Percentiles rank a stretch among this genome's conserved stretches.
Conservation (phyloP, 2,113 vertebrate species). For the Mormyrus lacerda region DNA sequence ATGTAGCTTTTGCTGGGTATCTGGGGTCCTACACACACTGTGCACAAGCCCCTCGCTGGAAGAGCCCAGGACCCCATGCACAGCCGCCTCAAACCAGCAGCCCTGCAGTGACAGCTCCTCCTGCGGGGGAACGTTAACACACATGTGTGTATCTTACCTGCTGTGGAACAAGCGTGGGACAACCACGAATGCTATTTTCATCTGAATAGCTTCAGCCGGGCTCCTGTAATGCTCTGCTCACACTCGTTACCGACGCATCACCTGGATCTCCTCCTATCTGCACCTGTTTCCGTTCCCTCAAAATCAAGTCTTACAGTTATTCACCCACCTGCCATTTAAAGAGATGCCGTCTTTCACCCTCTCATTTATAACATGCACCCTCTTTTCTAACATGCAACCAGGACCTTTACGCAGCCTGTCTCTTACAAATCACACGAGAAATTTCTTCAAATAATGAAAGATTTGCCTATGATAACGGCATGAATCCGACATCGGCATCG, state of each 20-base stretch:
- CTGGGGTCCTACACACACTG: background rate
- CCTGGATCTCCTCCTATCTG: background rate
- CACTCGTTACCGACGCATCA: background rate
- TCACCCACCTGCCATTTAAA: background rate
- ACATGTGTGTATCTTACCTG: background rate
- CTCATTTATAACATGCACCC: background rate
- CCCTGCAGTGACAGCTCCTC: background rate
- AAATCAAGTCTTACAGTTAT: background rate
- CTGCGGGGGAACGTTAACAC: background rate
- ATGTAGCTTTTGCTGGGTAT: background rate
- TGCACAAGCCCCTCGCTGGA: background rate
- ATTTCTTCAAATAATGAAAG: background rate
- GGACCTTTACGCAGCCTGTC: background rate
- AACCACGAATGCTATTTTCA: background rate
- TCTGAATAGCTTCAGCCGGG: background rate
- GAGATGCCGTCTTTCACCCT: background rate
- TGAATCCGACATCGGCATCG: background rate
- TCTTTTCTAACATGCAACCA: background rate
- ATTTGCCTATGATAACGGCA: conserved; percentile 14
- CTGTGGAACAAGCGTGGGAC: background rate
- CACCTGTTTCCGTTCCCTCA: background rate
- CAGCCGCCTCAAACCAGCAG: background rate
- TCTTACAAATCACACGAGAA: background rate
- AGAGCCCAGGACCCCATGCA: background rate
- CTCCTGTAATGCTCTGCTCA: background rate